A percentile compares a stretch with the other conserved stretches of the same genome.
These are phyloP conservation scores for Tromatobia lineatoria DNA, from an alignment of 2,888 invertebrate species.

Conservation along the genomic window DNA sequence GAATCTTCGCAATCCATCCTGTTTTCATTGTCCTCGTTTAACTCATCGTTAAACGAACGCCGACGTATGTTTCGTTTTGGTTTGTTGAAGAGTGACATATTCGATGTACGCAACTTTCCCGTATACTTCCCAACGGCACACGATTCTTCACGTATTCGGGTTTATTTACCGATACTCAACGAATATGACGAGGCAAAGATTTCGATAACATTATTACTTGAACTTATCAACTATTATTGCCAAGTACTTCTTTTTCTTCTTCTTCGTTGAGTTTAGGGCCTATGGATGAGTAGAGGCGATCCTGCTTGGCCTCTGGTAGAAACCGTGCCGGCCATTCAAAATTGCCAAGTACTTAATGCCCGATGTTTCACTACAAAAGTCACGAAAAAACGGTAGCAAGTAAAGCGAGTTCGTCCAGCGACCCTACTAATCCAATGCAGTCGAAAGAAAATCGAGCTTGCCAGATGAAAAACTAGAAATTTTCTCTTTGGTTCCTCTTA, in stretches of 20 bases:
- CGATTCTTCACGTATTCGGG: conserved; percentile 32
- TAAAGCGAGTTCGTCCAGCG: background rate
- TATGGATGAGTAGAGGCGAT: too few relatives aligned
- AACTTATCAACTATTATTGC: background rate
- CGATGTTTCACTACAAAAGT: conserved; percentile 7
- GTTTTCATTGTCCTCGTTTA: conserved; percentile 89
- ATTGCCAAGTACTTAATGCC: conserved; percentile 6
- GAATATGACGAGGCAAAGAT: conserved; percentile 21
- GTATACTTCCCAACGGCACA: background rate
- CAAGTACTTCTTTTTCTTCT: too few relatives aligned
- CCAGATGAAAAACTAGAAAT: background rate
- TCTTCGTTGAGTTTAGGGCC: too few relatives aligned
- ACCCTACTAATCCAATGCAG: conserved; percentile 17
- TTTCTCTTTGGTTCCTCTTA: too few relatives aligned
- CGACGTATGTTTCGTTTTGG: conserved; percentile 94
- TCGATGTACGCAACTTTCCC: conserved; percentile 62
- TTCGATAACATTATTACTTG: conserved; percentile 49
- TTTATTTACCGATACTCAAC: conserved; percentile 11
- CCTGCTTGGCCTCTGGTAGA: too few relatives aligned
- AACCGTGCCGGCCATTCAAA: too few relatives aligned
- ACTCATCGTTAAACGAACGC: conserved; percentile 90
- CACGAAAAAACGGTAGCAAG: conserved; percentile 8
- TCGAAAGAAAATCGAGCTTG: conserved; percentile 4
- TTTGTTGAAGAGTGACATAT: conserved; percentile 95
- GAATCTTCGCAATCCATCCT: conserved; percentile 86